Evolutionary conservation across 2,113 vertebrate species (phyloP), one percentile per base, ranked within the genome.

Genomic region (Cnemophilus loriae): DNA sequence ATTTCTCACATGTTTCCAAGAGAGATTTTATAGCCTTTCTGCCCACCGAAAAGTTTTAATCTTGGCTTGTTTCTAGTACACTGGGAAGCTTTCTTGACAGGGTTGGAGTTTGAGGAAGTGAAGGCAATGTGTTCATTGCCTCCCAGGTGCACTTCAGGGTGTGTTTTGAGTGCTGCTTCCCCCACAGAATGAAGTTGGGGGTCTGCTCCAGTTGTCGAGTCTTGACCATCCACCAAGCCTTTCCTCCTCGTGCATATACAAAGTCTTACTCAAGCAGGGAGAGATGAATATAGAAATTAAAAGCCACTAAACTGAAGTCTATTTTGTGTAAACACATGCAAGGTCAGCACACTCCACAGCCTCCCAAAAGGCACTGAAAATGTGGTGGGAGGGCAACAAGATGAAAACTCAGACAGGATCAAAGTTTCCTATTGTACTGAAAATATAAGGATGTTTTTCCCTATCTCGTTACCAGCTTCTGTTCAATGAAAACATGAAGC

Each of bases 231-330:
- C 4, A 27, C 42, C 18, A 73, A 60, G 33, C 59, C n/a, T 69
- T 78, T 80, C 39, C 35, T 56, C 37, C 42, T 65, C 0, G 0
- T 73, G 22, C 22, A 10, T 49, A 7, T 53, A 23, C 27, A 10
- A 87, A 70, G 8, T 71, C 56, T 68, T 52, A 47, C 19, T 60
- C 17, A 39, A 71, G 57, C 49, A 61, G 46, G 11, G 63, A 33
- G 50, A 80, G 67, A 44, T 52, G 24, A 65, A 35, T 61, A 35
- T 27, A 15, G 10, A 70, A 74, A 65, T 67, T 12, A 79, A 79
- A 92, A 70, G 35, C 27, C 39, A 12, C 17, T 60, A 35, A 30
- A 39, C 27, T 63, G 22, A 88, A 41, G 27, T 73, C 46, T 73
- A 0, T 73, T 91, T 65, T 70, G 3, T 90, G 84, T 60, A 71